Evolutionary conservation across 2,888 invertebrate genomes (phyloP), one percentile per base, ranked within the genome.

Genomic region (Sarcophaga variegata): DNA sequence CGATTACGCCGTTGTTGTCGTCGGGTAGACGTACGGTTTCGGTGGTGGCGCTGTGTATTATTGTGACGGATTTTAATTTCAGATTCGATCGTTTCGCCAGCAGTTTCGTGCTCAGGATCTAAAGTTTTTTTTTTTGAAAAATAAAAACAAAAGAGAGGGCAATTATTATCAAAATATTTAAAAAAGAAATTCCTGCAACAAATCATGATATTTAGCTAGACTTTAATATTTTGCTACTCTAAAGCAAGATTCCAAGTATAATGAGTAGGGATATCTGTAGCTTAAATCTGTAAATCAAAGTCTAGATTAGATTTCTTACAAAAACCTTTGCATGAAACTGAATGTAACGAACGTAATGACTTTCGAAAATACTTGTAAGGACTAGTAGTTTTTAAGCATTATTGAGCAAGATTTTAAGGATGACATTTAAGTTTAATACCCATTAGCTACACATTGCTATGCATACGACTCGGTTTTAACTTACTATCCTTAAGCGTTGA

Each of bases 21-120:
- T 96, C 96, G 86, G 97, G 97, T 89, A 97, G 94, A 45, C 97
- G 95, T 88, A 97, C 97, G 88, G 97, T 97, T 94, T 97, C 97
- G 85, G 97, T 97, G 83, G 97, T 97, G 89, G 97, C 97, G 92
- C 97, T 97, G 95, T 97, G 97, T 91, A 97, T 97, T 93, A 97
- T 97, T 90, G 97, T 97, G 90, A 97, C 96, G 25, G 97, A 96
- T 94, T 97, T 97, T 90, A 97, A 95, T 94, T 97, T 97, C 93
- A 96, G 95, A 93, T 96, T 96, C 88, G 96, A 95, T 88, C 96
- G 95, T 90, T 97, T 97, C 91, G 97, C 97, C 91, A 97, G 95
- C 91, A 97, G 95, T 91, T 96, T 96, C 90, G 96, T 97, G 94
- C 97, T 97, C 91, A 96, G 95, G 91, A 97, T 95, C 97, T 97